Base-by-base conservation (phyloP, 2,113 vertebrate genomes). In the Mobula birostris region DNA sequence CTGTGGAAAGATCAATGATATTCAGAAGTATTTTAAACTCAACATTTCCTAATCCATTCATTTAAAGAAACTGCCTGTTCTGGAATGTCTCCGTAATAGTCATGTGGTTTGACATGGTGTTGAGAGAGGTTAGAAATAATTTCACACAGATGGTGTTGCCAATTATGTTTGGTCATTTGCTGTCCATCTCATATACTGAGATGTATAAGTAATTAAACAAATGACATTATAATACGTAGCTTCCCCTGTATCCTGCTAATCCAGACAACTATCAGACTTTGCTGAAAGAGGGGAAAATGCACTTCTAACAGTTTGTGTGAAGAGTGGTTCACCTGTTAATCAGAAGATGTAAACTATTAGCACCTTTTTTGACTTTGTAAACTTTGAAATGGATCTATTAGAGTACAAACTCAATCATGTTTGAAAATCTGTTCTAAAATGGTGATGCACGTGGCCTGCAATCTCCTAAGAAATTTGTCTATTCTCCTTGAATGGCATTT, bases 151-250 rank as follows among this genome's bases (percentile, higher is more conserved):
- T 66, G 7, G 79, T 48, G 48, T 48, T 48, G 7, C 80, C 3
- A 56, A 48, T 56, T 48, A 17, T 58, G 82, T 21, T n/a, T 61
- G 87, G 27, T 19, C 32, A 58, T 68, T 90, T 32, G 29, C 61
- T 32, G 87, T 90, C 68, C 68, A 58, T n/a, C 63, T 90, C n/a
- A 68, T 61, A 90, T 66, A 29, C 36, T 36, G 7, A 90, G 87
- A 90, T 68, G 61, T 90, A n/a, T 68, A n/a, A 90, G 61, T 58
- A 90, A 61, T 68, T n/a, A 90, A 32, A 29, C 29, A 88, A 88
- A 90, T 90, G 17, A 32, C 61, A 90, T 36, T 36, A 36, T 36
- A 36, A 36, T 36, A 36, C 36, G 36, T 36, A 0, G 12, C 17
- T 90, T 90, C 61, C 87, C 61, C 63, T 27, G 87, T 36, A 7